Conservation (phyloP, 1,140 invertebrate species). For the roundworm (Caenorhabditis elegans) region WBcel235 BX284606.5:2268001-2268500, state of each 20-base stretch:
- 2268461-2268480: background rate
- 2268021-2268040: background rate
- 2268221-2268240: constrained; percentile 20
- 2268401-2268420: background rate
- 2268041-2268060: background rate
- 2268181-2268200: background rate
- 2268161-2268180: constrained; percentile 6
- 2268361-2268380: background rate
- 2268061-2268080: background rate
- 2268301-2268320: background rate
- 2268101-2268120: too few species aligned
- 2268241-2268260: constrained; percentile 3
- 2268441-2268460: background rate
- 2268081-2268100: constrained; percentile 14
- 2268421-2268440: background rate
- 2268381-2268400: background rate
- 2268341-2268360: background rate
- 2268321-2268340: background rate
- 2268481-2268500: background rate
- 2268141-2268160: background rate
- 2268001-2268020: constrained; percentile 2
- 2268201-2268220: constrained; percentile 23
- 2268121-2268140: constrained; percentile 25
- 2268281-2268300: constrained; percentile 23
- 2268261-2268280: constrained; percentile 24